A percentile compares a stretch with the other conserved stretches of the same genome.
Conservation (phyloP, 2,113 vertebrate species). For the Pagrus major region DNA sequence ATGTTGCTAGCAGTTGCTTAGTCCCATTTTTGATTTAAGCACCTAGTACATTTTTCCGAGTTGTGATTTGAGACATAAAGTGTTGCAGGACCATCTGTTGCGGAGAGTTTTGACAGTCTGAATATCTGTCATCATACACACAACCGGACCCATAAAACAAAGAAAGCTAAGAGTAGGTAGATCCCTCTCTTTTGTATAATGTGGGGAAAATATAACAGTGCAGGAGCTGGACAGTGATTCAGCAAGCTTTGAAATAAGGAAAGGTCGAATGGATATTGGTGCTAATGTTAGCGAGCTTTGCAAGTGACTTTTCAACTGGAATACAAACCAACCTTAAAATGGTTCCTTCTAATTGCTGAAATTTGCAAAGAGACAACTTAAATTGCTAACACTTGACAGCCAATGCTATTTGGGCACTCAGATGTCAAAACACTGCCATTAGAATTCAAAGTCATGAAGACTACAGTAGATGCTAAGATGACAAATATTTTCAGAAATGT, state of each 20-base stretch:
- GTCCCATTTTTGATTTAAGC: too few species aligned
- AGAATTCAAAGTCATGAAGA: too few species aligned
- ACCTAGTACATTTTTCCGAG: too few species aligned
- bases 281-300: not conserved
- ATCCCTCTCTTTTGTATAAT: not conserved
- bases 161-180: not conserved
- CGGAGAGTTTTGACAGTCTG: not conserved
- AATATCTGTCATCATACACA: not conserved
- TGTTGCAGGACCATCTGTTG: not conserved
- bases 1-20: too few species aligned
- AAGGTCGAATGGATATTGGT: not conserved
- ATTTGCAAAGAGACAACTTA: not conserved
- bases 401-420: not conserved
- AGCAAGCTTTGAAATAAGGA: not conserved
- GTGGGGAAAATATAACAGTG: not conserved
- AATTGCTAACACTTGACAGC: not conserved
- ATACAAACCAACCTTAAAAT: not conserved
- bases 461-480: not conserved
- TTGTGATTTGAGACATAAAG: too few species aligned
- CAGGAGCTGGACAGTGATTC: not conserved
- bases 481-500: not conserved
- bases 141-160: not conserved
- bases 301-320: not conserved
- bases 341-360: not conserved
- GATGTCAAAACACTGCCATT: not conserved